Conservation (phyloP, 1,140 invertebrate species). For the Pseudachorutes palmiensis region DNA sequence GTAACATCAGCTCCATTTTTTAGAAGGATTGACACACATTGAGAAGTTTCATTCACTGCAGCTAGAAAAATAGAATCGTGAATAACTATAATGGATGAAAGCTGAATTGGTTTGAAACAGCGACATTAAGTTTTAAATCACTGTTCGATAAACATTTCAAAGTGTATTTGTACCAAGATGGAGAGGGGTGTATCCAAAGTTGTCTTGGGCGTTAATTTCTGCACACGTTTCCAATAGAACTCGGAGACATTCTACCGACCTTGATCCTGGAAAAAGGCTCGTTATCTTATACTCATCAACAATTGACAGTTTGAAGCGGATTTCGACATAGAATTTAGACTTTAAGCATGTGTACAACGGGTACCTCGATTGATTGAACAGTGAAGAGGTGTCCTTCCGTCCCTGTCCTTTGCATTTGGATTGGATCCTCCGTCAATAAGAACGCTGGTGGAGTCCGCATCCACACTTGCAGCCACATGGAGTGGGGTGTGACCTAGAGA, state of each 20-base stretch:
- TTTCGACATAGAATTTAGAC: too few species aligned
- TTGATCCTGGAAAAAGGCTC: slow-evolving; percentile 62
- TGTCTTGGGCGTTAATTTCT: slow-evolving; percentile 69
- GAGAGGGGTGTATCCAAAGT: slow-evolving; percentile 76
- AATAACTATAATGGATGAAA: not conserved
- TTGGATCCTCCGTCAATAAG: slow-evolving; percentile 45
- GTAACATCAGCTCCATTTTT: slow-evolving; percentile 73
- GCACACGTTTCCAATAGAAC: slow-evolving; percentile 58
- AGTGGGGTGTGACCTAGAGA: slow-evolving; percentile 44
- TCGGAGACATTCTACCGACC: slow-evolving; percentile 60
- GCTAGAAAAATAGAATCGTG: slow-evolving; percentile 59
- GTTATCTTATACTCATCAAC: not conserved
- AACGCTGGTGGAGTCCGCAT: slow-evolving; percentile 43
- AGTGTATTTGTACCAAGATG: slow-evolving; percentile 25
- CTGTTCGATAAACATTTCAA: too few species aligned
- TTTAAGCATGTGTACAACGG: too few species aligned
- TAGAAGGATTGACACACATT: slow-evolving; percentile 63
- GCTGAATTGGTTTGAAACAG: too few species aligned
- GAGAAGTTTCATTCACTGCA: slow-evolving; percentile 70
- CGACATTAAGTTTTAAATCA: too few species aligned
- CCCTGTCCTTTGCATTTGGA: slow-evolving; percentile 35
- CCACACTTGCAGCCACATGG: slow-evolving; percentile 48
- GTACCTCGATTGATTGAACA: slow-evolving; percentile 36
- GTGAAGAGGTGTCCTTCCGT: slow-evolving; percentile 41
- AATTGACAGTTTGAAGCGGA: too few species aligned